Conservation (phyloP, 2,113 vertebrate genomes). For the Cyanoderma ruficeps region DNA sequence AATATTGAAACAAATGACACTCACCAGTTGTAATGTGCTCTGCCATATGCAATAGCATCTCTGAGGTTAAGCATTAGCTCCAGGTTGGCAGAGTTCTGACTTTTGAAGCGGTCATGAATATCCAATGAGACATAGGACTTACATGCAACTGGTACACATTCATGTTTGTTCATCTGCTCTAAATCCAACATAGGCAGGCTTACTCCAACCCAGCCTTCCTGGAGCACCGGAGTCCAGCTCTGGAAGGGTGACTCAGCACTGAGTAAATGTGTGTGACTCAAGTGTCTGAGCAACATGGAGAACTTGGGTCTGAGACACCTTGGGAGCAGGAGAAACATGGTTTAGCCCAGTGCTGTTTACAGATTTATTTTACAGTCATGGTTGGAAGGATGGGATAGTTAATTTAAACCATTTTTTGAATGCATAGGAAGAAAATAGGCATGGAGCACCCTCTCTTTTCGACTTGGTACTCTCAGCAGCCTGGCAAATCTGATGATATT, state of each 20-base stretch:
- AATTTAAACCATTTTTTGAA: not conserved
- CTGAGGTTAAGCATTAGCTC: not conserved
- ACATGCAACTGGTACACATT: accelerated
- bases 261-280: not conserved
- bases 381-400: not conserved
- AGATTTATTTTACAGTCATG: not conserved
- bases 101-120: not conserved
- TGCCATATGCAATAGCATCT: accelerated
- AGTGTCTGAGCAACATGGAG: not conserved
- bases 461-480: not conserved
- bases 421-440: not conserved
- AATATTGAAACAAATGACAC: not conserved
- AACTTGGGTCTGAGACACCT: not conserved
- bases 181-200: not conserved
- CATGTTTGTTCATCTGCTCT: not conserved
- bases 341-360: not conserved
- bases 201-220: not conserved
- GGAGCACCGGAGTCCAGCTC: not conserved
- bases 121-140: not conserved
- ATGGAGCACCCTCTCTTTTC: not conserved
- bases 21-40: not conserved
- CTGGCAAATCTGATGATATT: not conserved
- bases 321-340: not conserved
- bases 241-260: not conserved
- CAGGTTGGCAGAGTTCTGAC: not conserved